Evolutionary conservation across 2,797 vertebrate genomes (phyloP).

Genomic region (Sebastolobus alascanus): DNA sequence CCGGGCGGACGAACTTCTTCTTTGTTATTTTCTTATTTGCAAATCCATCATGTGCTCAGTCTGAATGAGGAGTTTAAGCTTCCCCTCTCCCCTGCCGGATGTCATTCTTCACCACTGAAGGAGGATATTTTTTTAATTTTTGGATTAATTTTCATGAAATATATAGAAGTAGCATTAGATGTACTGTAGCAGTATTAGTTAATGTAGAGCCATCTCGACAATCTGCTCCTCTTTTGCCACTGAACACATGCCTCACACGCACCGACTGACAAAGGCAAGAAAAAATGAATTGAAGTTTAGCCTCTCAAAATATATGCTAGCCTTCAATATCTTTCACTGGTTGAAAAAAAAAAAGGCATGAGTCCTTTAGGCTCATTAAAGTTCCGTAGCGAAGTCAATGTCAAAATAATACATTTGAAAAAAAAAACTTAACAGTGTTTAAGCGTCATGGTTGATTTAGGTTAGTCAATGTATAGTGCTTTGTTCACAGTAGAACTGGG

Average conservation of each 20-base stretch:
- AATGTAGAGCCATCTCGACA: slow-evolving; percentile 56
- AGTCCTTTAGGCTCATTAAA: slow-evolving; percentile 66
- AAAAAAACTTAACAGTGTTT: slow-evolving; percentile 69
- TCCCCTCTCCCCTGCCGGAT: slow-evolving; percentile 50
- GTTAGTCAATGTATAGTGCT: slow-evolving; percentile 79
- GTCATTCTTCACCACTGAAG: slow-evolving; percentile 61
- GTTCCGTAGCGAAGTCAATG: slow-evolving; percentile 64
- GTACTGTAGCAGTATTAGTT: slow-evolving; percentile 73
- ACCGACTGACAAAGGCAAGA: slow-evolving; percentile 46
- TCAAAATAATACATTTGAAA: slow-evolving; percentile 69
- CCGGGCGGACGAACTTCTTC: slow-evolving; percentile 46
- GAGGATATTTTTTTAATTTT: slow-evolving; percentile 38
- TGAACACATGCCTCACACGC: slow-evolving; percentile 58
- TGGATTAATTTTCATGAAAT: slow-evolving; percentile 57
- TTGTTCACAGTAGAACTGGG: slow-evolving; percentile 73
- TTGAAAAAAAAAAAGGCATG: slow-evolving; percentile 61
- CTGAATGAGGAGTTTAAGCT: slow-evolving; percentile 42
- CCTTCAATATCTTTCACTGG: slow-evolving; percentile 67
- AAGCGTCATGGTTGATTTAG: slow-evolving; percentile 76
- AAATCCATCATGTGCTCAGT: slow-evolving; percentile 47
- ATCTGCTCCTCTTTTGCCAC: slow-evolving; percentile 51
- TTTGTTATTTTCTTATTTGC: slow-evolving; percentile 43
- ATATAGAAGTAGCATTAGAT: slow-evolving; percentile 74
- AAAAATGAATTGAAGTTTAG: slow-evolving; percentile 58
- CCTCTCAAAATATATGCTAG: slow-evolving; percentile 63